Evolutionary conservation across 2,113 vertebrate species (phyloP), one percentile per base, ranked within the genome.

Genomic region (Elaphurus davidianus): DNA sequence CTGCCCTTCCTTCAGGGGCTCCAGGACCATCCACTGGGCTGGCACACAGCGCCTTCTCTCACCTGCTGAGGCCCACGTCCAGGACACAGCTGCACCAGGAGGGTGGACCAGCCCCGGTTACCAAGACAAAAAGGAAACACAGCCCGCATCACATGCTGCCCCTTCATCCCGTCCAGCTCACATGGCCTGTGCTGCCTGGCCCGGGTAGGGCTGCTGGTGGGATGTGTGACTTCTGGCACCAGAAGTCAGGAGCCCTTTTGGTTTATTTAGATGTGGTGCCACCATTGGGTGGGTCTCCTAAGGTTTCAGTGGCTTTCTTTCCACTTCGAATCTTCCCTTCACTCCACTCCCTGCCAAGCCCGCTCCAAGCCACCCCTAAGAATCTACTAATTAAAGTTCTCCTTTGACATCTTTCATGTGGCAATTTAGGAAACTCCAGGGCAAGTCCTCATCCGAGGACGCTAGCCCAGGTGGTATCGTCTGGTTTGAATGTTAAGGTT

Each of bases 291-390:
- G 99, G 97, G 97, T 99, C 99, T 98, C 91, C 90, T 98, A 94
- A 98, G 97, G 98, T 98, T 98, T 97, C 98, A 99, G 98, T 98
- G 98, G 99, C 93, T 97, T 99, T 99, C 98, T 97, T 99, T 99
- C 98, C 95, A 98, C 91, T 98, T 98, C 97, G 98, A 98, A 93
- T 95, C 99, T 99, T 99, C 97, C 98, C 97, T 98, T 78, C 5
- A 74, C 92, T 98, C 97, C 97, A 98, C 94, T 98, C 96, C 97
- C 88, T 98, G 98, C 99, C 99, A 99, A 98, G 47, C 93, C 91
- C 90, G 81, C 95, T 97, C 98, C 98, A 97, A 83, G 47, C 95
- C 98, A 92, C 90, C 50, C 85, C 33, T 85, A 93, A 96, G 90
- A 98, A 98, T 97, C 98, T 98, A 98, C 97, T 99, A 98, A 99